Conservation (phyloP, 2,797 vertebrate genomes). For the Pangasius larnaudii region DNA sequence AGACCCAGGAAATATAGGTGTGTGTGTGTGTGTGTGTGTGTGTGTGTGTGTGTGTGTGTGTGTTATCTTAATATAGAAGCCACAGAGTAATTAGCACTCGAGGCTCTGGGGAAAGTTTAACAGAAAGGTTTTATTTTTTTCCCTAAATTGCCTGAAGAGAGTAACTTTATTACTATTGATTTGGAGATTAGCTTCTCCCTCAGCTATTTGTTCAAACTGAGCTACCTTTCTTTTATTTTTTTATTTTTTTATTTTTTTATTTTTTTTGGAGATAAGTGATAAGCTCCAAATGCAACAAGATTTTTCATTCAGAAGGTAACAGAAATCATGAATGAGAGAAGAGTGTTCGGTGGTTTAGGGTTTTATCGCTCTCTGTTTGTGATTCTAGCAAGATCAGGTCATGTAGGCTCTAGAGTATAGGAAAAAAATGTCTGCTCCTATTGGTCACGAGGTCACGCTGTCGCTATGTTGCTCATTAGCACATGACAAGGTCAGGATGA, state of each 20-base stretch:
- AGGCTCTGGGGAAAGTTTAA: constrained; percentile 45
- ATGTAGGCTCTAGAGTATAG: background rate
- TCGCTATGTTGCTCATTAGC: constrained; percentile 2
- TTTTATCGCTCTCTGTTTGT: background rate
- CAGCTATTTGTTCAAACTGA: constrained; percentile 33
- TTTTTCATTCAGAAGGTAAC: background rate
- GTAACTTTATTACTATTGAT: constrained; percentile 50
- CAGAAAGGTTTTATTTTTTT: constrained; percentile 44
- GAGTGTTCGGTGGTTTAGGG: too few species aligned
- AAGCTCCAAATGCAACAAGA: constrained; percentile 18
- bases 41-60: constrained; percentile 19
- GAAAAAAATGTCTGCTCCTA: background rate
- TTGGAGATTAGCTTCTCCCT: constrained; percentile 39
- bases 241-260: too few species aligned
- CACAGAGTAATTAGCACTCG: constrained; percentile 41
- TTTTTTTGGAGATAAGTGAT: background rate
- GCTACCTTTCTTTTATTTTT: constrained; percentile 7
- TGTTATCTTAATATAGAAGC: constrained; percentile 37
- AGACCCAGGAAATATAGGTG: constrained; percentile 12
- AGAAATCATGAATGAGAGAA: background rate
- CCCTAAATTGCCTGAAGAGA: constrained; percentile 41
- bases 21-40: constrained; percentile 4
- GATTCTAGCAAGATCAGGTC: background rate
- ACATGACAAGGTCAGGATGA: background rate
- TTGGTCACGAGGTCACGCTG: background rate